Conservation (phyloP, 2,888 invertebrate genomes). For the Platycnemis pennipes region DNA sequence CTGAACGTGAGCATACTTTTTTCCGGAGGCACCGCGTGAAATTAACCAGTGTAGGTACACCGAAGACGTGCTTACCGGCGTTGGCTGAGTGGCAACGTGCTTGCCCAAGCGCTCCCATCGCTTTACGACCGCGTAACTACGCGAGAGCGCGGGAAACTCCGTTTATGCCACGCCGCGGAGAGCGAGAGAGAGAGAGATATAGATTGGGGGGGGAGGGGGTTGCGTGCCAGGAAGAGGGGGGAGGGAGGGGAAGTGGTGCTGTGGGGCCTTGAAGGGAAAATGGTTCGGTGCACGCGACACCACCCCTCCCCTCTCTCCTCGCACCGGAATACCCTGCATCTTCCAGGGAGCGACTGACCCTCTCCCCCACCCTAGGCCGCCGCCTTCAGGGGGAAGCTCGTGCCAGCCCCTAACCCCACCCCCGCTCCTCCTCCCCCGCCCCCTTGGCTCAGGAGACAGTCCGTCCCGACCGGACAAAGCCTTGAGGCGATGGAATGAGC, state of each 20-base stretch:
- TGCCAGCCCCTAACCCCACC: not conserved
- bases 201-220: slow-evolving; percentile 60
- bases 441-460: not conserved
- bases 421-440: not conserved
- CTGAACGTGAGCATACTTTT: no score
- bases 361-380: not conserved
- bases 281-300: slow-evolving; percentile 60
- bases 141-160: no score
- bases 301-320: not conserved
- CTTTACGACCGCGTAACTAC: no score
- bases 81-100: no score
- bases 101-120: no score
- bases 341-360: slow-evolving; percentile 27
- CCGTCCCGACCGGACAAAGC: not conserved
- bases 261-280: slow-evolving; percentile 62
- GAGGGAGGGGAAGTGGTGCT: slow-evolving; percentile 74
- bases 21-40: no score
- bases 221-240: slow-evolving; percentile 72
- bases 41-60: no score
- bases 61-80: no score
- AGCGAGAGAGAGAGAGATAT: slow-evolving; percentile 69
- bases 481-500: not conserved
- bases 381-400: not conserved
- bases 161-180: not conserved
- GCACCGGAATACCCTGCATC: slow-evolving; percentile 21